A percentile compares a stretch with the other conserved stretches of the same genome.
Evolutionary conservation across 2,888 invertebrate genomes (phyloP).

Genomic region (Trachelus iudaicus): DNA sequence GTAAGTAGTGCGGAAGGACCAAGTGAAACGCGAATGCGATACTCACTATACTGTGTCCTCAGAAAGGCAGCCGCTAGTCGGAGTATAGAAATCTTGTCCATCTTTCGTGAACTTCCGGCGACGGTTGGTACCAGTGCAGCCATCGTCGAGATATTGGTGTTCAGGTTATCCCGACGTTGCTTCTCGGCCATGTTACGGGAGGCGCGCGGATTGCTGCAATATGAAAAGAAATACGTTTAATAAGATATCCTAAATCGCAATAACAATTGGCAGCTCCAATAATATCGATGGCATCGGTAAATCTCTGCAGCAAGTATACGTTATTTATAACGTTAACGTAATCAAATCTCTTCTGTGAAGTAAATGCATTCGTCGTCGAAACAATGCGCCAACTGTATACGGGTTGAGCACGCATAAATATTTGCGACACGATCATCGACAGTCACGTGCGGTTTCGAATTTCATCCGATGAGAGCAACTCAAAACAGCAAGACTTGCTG

Average conservation of each 20-base stretch:
- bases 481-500: not conserved
- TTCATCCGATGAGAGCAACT: not conserved
- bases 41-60: slow-evolving; percentile 78
- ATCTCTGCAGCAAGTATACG: not conserved
- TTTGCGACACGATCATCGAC: not conserved
- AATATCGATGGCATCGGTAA: not conserved
- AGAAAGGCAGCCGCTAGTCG: slow-evolving; percentile 88
- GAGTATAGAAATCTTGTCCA: slow-evolving; percentile 92
- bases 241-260: not conserved
- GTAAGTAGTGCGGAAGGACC: not conserved
- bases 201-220: slow-evolving; percentile 78
- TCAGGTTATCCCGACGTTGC: slow-evolving; percentile 88
- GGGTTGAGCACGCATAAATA: not conserved
- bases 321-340: not conserved
- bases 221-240: slow-evolving; percentile 28
- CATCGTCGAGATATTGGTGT: slow-evolving; percentile 85
- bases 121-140: slow-evolving; percentile 87
- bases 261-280: not conserved
- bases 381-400: not conserved
- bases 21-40: not conserved
- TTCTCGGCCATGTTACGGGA: slow-evolving; percentile 92
- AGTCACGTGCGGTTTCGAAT: not conserved
- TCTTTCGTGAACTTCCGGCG: slow-evolving; percentile 81
- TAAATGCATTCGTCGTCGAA: not conserved
- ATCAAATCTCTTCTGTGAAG: not conserved